Evolutionary conservation across 2,113 vertebrate genomes (phyloP).

Genomic region (Bubo blakistoni): DNA sequence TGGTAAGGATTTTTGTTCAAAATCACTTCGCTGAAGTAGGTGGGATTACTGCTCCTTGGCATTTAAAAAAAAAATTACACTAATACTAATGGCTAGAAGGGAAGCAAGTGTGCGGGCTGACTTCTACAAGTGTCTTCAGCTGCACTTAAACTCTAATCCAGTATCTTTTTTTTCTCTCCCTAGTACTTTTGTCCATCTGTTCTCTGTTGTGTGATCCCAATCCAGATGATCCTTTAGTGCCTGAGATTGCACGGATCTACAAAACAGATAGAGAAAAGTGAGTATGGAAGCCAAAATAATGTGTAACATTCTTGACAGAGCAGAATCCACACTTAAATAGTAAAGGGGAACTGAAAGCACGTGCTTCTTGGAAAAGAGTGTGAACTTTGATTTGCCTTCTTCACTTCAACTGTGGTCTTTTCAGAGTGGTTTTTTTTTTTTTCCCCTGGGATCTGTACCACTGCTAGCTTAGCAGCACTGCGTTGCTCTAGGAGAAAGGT

Average conservation of each 20-base stretch:
- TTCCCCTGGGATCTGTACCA: neutral
- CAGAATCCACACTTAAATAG: neutral
- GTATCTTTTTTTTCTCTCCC: slow-evolving; percentile 42
- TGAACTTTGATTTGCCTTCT: neutral
- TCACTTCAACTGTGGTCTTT: neutral
- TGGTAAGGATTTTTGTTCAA: neutral
- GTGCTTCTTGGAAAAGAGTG: neutral
- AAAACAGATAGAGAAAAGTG: slow-evolving; percentile 99
- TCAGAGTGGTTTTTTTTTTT: neutral
- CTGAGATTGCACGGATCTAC: slow-evolving; percentile 99
- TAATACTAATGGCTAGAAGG: neutral
- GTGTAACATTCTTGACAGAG: neutral
- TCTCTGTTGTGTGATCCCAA: slow-evolving; percentile 99
- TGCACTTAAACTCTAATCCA: slow-evolving; percentile 16
- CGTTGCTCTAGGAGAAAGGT: neutral
- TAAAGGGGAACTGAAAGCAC: neutral
- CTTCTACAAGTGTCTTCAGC: neutral
- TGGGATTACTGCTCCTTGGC: neutral
- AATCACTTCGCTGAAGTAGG: neutral
- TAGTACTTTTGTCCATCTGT: slow-evolving; percentile 99
- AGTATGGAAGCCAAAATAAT: slow-evolving; percentile 66
- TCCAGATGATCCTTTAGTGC: slow-evolving; percentile 99
- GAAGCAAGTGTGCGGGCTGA: neutral
- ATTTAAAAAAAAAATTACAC: neutral
- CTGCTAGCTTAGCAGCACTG: neutral